Evolutionary conservation across 1,140 invertebrate species (phyloP), one percentile per base, ranked within the genome.

Genomic region (Drosophila quadrilineata): DNA sequence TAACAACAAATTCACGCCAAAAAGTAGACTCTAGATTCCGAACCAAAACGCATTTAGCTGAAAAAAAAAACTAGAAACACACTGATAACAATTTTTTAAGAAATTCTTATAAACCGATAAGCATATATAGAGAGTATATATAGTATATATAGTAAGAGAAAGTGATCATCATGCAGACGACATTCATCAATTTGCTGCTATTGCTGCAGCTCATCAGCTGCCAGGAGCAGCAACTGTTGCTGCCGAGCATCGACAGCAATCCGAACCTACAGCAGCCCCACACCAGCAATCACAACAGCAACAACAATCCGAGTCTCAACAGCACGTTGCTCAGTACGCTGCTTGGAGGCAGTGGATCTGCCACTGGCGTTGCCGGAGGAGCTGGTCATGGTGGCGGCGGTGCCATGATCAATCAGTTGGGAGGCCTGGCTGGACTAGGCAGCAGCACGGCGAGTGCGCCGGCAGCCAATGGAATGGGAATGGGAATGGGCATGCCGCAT

Each of bases 21-120:
- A 84, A 84, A 84, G 53, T 84, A 84, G 77, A 67, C 62, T 79
- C 26, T 84, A 84, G 57, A 40, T 22, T 69, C 52, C 75, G 50
- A 59, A 60, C 31, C 6, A 3, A 43, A 31, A 38, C 22, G n/a
- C 65, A 65, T 52, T 40, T 56, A 65, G 26, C n/a, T n/a, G n/a
- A n/a, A n/a, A n/a, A n/a, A 24, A 19, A 29, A 75, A 46, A 35
- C 38, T 48, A 19, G 14, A 40, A 0, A 43, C n/a, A n/a, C n/a
- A 45, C 40, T 28, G 54, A 50, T 49, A 59, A 10, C 17, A 33
- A 28, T 3, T 22, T 22, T 10, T 36, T 26, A 24, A 24, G 0
- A n/a, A 14, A 46, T 19, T 16, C 28, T 8, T 3, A n/a, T 45
- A 45, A 46, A 53, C 17, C 21, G n/a, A 21, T 38, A 26, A 46